Evolutionary conservation across 2,888 invertebrate genomes (phyloP).

Genomic region (Amiota minor): DNA sequence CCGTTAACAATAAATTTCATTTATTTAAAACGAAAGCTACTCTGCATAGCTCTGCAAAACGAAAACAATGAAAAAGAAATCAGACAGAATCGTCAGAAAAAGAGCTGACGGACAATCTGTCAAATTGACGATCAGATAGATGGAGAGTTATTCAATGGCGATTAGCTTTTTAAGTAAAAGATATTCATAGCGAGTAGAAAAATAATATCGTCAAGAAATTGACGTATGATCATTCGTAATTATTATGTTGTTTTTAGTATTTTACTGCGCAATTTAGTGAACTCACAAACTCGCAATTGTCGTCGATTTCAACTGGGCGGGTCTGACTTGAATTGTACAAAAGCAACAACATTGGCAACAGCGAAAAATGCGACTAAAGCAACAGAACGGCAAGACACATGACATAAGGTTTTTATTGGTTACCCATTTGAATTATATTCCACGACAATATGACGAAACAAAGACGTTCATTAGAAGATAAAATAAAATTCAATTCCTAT

Average conservation of each 20-base stretch:
- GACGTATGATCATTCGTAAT: constrained; percentile 69
- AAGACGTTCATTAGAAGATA: constrained; percentile 28
- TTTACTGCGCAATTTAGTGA: constrained; percentile 38
- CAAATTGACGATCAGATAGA: not conserved
- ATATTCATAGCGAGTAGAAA: constrained; percentile 41
- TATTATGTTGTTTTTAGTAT: constrained; percentile 58
- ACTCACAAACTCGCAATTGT: constrained; percentile 13
- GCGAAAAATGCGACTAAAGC: not conserved
- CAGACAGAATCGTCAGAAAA: constrained; percentile 6
- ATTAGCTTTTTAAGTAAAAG: constrained; percentile 10
- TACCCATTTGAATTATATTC: constrained; percentile 31
- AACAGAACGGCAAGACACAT: constrained; percentile 23
- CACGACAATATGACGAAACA: constrained; percentile 22
- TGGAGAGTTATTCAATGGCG: not conserved
- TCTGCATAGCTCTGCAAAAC: not conserved
- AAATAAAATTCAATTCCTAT: constrained; percentile 8
- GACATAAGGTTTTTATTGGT: constrained; percentile 37
- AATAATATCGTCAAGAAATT: constrained; percentile 62
- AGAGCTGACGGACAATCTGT: not conserved
- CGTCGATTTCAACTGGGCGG: constrained; percentile 50
- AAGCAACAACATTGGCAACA: constrained; percentile 3
- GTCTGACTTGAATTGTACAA: constrained; percentile 25
- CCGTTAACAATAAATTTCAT: constrained; percentile 70
- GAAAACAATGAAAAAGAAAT: constrained; percentile 6
- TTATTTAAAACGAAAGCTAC: constrained; percentile 54